These are phyloP conservation scores for Troglohyphantes excavatus DNA, from an alignment of 2,888 invertebrate genomes.

Conservation along the genomic window DNA sequence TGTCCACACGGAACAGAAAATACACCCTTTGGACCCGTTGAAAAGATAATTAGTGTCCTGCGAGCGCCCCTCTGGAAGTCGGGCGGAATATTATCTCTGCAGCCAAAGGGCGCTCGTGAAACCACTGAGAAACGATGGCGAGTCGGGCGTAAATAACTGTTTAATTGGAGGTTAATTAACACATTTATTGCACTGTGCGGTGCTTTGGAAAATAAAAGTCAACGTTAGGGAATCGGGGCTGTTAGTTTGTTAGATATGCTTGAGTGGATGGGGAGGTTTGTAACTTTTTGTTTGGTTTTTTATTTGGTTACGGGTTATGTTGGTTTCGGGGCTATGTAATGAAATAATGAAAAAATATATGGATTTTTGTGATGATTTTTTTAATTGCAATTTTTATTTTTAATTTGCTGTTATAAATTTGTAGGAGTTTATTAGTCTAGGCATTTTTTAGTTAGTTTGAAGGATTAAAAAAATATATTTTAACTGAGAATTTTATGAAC, in stretches of 20 bases:
- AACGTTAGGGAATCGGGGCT: slow-evolving; percentile 13
- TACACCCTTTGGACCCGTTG: slow-evolving; percentile 19
- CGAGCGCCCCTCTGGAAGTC: background rate
- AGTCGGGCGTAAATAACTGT: slow-evolving; percentile 43
- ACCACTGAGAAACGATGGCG: background rate
- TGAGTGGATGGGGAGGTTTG: background rate
- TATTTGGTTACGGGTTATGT: no score
- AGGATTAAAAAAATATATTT: no score
- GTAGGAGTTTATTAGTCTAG: no score
- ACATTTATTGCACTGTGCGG: slow-evolving; percentile 11
- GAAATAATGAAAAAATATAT: no score
- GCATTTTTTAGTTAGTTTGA: no score
- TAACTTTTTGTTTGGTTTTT: no score
- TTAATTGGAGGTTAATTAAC: slow-evolving; percentile 63
- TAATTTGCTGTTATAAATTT: no score
- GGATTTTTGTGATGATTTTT: no score
- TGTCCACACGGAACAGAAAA: slow-evolving; percentile 29
- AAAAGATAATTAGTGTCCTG: slow-evolving; percentile 51
- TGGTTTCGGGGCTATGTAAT: no score
- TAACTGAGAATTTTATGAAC: no score
- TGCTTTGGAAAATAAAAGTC: background rate
- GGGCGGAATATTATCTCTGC: background rate
- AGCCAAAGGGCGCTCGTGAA: background rate
- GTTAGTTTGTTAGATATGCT: background rate
- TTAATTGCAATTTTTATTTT: no score